Evolutionary conservation across 2,888 invertebrate genomes (phyloP), one percentile per base, ranked within the genome.

Genomic region (Lepidochrysops patricia): DNA sequence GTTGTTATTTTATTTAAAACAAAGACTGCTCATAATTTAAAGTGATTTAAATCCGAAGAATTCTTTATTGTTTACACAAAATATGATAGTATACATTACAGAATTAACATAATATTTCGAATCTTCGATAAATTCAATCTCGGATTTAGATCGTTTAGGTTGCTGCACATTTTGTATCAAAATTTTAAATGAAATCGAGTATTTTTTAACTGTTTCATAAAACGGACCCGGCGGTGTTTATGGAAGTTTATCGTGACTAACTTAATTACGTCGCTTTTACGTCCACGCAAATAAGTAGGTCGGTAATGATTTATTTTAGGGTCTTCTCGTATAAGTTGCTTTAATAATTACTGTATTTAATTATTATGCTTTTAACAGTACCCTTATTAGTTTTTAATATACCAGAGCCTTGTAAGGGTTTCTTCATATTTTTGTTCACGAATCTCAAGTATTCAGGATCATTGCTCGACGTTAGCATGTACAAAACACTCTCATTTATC

Each of bases 201-300:
- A 26, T 25, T 26, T 50, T 50, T 50, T 50, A 25, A 49, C 15
- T 19, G 9, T 43, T 50, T 25, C 26, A 26, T 26, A 9, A 25
- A 25, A 50, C 50, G 26, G 25, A 50, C n/a, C 25, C 6, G 50
- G 9, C 13, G 50, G 29, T 32, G 29, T 29, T 32, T 54, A 29
- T 29, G 19, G 29, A 54, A 32, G 29, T 52, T 13, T 52, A 19
- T 29, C 54, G 54, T 54, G 29, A 54, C 54, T 32, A 54, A 54
- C 54, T 54, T 32, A 54, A 29, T 29, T 54, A 54, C 19, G 5
- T 29, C 29, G 27, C 29, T 32, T 54, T 54, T 50, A 50, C 50
- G 13, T 29, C 12, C 29, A 54, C 54, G 54, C 19, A 27, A 54
- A 52, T 27, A 52, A 50, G 50, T 50, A 26, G 50, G 50, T 26